Evolutionary conservation across 1,140 invertebrate genomes (phyloP).

Genomic region (Maniola jurtina): DNA sequence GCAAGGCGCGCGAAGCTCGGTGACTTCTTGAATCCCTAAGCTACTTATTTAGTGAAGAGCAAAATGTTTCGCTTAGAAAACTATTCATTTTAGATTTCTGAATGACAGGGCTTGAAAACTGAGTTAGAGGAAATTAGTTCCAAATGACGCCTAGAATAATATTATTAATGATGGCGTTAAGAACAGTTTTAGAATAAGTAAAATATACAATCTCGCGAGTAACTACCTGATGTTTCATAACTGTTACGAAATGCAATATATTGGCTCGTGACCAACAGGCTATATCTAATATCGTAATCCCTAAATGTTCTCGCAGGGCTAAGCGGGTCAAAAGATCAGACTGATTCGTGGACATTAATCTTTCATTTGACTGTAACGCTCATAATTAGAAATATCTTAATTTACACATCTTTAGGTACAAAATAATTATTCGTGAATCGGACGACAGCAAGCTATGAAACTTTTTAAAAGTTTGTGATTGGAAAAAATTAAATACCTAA

Average conservation of each 20-base stretch:
- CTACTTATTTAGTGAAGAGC: too few relatives aligned
- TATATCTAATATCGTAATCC: not conserved
- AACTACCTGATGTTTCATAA: not conserved
- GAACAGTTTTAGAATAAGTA: not conserved
- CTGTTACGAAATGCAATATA: constrained; percentile 4
- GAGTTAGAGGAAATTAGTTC: too few relatives aligned
- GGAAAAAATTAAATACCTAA: too few relatives aligned
- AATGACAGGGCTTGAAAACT: too few relatives aligned
- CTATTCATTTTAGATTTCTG: too few relatives aligned
- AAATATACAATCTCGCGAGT: not conserved
- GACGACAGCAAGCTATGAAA: too few relatives aligned
- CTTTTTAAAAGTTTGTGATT: too few relatives aligned
- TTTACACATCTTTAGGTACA: not conserved
- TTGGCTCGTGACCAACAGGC: constrained; percentile 1
- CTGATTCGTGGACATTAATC: not conserved
- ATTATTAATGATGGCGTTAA: too few relatives aligned
- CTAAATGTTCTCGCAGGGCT: constrained; percentile 2
- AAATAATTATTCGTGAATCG: not conserved
- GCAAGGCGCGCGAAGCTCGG: too few relatives aligned
- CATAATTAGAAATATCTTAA: not conserved
- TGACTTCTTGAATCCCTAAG: too few relatives aligned
- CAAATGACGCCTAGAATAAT: too few relatives aligned
- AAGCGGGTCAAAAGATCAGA: constrained; percentile 9
- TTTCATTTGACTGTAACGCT: not conserved
- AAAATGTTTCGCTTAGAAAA: too few relatives aligned